phyloP scores from a whole-genome alignment of 2,113 vertebrate species.

The Meleagris gallopavo region DNA sequence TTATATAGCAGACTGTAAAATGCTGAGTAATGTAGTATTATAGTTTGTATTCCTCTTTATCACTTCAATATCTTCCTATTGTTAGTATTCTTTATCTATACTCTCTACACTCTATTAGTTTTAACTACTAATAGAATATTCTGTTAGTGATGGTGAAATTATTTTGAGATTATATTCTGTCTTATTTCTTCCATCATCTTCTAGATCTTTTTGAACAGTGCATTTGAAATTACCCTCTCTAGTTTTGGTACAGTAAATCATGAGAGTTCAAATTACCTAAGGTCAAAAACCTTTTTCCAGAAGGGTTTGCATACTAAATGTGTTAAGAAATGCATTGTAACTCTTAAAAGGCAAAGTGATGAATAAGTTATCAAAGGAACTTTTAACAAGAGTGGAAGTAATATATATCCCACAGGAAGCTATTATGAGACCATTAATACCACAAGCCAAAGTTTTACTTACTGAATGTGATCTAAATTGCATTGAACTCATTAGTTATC shows the following conservation, averaged over 20 bases:
- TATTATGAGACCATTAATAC: slow-evolving; percentile 72
- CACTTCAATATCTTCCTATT: background rate
- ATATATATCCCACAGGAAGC: slow-evolving; percentile 69
- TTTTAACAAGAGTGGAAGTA: slow-evolving; percentile 70
- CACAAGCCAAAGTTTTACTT: slow-evolving; percentile 61
- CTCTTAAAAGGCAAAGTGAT: slow-evolving; percentile 68
- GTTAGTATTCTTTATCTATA: background rate
- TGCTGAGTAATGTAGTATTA: background rate
- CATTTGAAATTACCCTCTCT: slow-evolving; percentile 18
- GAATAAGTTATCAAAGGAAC: slow-evolving; percentile 77
- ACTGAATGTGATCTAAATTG: slow-evolving; percentile 63
- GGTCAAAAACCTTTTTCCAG: slow-evolving; percentile 67
- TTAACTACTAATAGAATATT: background rate
- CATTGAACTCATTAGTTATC: background rate
- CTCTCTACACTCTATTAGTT: background rate
- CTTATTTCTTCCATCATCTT: background rate
- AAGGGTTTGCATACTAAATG: slow-evolving; percentile 53
- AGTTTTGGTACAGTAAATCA: slow-evolving; percentile 34
- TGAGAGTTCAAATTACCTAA: slow-evolving; percentile 54
- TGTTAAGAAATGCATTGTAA: slow-evolving; percentile 30
- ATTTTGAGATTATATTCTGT: background rate
- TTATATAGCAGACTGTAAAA: background rate
- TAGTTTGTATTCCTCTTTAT: background rate
- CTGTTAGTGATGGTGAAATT: background rate
- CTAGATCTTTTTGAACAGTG: background rate